Percentiles rank a stretch among this genome's conserved stretches.
phyloP scores from a whole-genome alignment of 2,113 vertebrate species.

The Rhinoptilus africanus region DNA sequence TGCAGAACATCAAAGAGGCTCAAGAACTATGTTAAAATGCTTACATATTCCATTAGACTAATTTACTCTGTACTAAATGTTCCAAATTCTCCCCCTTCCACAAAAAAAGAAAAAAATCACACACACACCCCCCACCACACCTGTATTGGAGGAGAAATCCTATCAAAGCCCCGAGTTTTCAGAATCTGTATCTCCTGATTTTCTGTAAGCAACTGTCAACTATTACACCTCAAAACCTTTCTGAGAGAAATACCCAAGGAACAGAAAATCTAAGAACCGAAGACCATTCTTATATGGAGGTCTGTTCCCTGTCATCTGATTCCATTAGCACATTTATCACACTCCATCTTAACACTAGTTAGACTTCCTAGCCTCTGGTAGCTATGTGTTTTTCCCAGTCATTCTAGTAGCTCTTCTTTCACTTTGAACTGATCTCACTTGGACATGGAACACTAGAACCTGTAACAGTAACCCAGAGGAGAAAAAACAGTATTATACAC shows the following conservation, averaged over 20 bases:
- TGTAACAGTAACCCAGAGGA: background rate
- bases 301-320: background rate
- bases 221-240: background rate
- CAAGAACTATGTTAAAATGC: background rate
- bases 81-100: background rate
- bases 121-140: background rate
- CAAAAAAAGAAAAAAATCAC: background rate
- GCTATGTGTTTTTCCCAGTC: background rate
- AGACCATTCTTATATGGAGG: background rate
- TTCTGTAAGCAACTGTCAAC: background rate
- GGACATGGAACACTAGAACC: background rate
- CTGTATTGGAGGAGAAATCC: background rate
- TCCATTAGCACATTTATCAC: background rate
- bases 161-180: background rate
- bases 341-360: background rate
- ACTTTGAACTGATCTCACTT: background rate
- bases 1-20: background rate
- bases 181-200: background rate
- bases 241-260: background rate
- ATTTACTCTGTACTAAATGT: background rate
- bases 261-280: background rate
- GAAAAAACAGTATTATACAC: background rate
- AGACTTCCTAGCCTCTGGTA: background rate
- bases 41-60: background rate
- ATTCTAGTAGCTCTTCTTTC: background rate